A percentile compares a stretch with the other conserved stretches of the same genome.
Evolutionary conservation across 2,113 vertebrate genomes (phyloP).

Genomic region (Mus musculus): DNA sequence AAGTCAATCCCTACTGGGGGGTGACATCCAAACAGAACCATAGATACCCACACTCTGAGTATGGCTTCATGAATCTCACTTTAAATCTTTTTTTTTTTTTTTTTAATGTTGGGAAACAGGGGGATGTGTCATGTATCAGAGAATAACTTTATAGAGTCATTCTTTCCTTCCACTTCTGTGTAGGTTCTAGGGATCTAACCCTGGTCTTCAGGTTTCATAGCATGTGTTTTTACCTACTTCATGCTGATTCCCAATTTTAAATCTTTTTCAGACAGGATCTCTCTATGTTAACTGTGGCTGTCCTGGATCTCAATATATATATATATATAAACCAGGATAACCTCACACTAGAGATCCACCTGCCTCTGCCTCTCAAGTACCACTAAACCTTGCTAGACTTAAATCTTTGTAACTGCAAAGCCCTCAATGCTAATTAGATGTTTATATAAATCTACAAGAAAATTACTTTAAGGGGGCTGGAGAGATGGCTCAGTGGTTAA

Average conservation of each 20-base stretch:
- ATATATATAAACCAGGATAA: neutral
- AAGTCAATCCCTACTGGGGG: too few species aligned
- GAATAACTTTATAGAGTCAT: neutral
- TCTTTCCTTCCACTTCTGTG: neutral
- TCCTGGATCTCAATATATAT: neutral
- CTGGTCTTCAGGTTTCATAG: neutral
- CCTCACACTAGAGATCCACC: neutral
- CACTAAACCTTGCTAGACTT: neutral
- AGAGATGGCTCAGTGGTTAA: too few species aligned
- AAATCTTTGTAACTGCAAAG: neutral
- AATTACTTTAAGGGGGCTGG: neutral
- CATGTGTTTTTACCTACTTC: neutral
- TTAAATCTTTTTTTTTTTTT: neutral
- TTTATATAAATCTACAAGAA: constrained; percentile 9
- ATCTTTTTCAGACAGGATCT: neutral
- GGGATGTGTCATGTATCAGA: neutral
- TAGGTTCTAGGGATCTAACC: neutral
- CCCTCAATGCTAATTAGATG: neutral
- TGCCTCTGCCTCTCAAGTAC: neutral
- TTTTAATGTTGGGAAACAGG: neutral
- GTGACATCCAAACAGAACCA: neutral
- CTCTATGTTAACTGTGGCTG: neutral
- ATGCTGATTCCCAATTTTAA: neutral
- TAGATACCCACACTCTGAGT: neutral
- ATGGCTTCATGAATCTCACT: neutral